Evolutionary conservation across 2,113 vertebrate species (phyloP), one percentile per base, ranked within the genome.

Genomic region (Alouatta palliata): DNA sequence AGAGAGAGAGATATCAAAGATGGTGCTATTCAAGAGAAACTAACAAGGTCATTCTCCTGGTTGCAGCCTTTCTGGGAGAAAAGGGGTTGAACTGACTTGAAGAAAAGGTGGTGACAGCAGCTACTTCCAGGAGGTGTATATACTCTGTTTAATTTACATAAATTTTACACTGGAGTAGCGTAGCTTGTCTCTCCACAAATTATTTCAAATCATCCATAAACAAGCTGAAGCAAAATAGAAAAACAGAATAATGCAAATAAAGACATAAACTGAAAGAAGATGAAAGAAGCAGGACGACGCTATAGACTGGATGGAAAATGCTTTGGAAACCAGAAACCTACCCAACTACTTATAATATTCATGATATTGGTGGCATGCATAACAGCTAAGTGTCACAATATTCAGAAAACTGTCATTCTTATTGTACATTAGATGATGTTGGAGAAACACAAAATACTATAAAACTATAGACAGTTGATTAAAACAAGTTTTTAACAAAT

Each of bases 191-290:
- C 6, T 71, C 73, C 12, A 84, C 40, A 92, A 71, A 87, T 47
- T 82, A 92, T 49, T 94, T 91, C 90, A 87, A 95, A 56, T 27
- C 83, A 90, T 87, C 96, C 40, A 86, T 3, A 96, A 90, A 49
- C 21, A 96, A 95, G 23, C 47, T 73, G 64, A 90, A 49, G 35
- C 7, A 75, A 90, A 87, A 90, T 4, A 77, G 40, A 12, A 73
- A 96, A 94, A 76, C 76, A 23, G 35, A 96, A 96, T 13, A 47
- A 80, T 64, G 75, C 11, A 90, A 89, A 70, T 13, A 79, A 20
- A 84, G 37, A 85, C 45, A 3, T 82, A 89, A 79, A 77, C 30
- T 73, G 30, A 70, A n/a, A 86, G 27, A 87, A 92, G 43, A 25
- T 66, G 87, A 64, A 80, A 25, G 80, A 66, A 37, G 25, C 49